Base-by-base conservation (phyloP, 2,888 invertebrate species). In the Cheilosia impressa region DNA sequence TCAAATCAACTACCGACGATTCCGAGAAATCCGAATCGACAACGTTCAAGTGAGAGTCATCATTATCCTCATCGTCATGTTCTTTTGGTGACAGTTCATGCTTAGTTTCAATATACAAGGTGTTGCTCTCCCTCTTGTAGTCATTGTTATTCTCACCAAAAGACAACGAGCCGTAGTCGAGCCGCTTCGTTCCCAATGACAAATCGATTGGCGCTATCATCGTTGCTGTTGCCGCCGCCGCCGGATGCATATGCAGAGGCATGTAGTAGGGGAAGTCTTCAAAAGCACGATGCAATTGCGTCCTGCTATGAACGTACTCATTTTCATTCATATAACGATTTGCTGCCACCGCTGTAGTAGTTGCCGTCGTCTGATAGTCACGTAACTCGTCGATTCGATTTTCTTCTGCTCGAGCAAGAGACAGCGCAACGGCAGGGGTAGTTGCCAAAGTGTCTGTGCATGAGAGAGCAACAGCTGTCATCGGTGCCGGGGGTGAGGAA, bases 151-250 rank as follows among this genome's bases (percentile, higher is more conserved):
- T 62, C 19, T 65, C 52, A n/a, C 58, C 57, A 7, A 60, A 50
- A 65, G 76, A 53, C 66, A 80, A 50, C 62, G 80, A 41, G 60
- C 38, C 38, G 38, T 87, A 57, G 34, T 60, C 66, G 73, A 82
- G 65, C 73, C 87, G 73, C 78, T 87, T 88, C 52, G 89, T 88
- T 38, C 91, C 90, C 41, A 92, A 87, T 17, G 92, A 92, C 27
- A 92, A 87, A 87, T 92, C 92, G 88, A 92, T 92, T 81, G 92
- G 92, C 34, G 89, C 88, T 58, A 89, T 87, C 45, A 84, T 88
- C 50, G 87, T 60, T 31, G 73, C 34, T 87, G 77, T 75, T 27
- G 72, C 76, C 34, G 72, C 76, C 34, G 72, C 76, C 77, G 65
- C 82, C 76, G 83, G 87, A 79, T 87, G 80, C 84, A 83, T 79